Percentiles rank a stretch among this genome's conserved stretches.
These are phyloP conservation scores for Calypte anna DNA, from an alignment of 2,113 vertebrate genomes.

Conservation along the genomic window DNA sequence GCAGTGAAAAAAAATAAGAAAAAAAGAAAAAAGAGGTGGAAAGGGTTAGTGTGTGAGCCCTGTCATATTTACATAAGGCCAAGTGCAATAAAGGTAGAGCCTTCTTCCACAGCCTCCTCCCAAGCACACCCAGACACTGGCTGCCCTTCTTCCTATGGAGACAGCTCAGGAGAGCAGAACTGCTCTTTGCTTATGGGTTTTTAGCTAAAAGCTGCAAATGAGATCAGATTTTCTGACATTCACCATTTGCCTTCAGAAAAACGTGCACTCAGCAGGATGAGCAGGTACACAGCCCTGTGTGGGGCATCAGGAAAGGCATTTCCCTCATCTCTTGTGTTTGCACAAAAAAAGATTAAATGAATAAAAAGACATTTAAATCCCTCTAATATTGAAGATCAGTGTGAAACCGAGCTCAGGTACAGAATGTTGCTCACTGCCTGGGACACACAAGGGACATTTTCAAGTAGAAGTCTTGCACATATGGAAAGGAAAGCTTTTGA, in stretches of 20 bases:
- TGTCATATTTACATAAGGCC: conserved; percentile 37
- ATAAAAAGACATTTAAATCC: background rate
- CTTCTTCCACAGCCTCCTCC: conserved; percentile 65
- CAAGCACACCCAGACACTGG: conserved; percentile 52
- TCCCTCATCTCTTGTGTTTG: background rate
- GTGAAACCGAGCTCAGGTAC: background rate
- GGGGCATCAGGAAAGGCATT: background rate
- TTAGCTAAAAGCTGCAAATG: conserved; percentile 41
- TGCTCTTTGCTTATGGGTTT: conserved; percentile 40
- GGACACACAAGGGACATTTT: conserved; percentile 11
- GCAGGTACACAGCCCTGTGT: background rate
- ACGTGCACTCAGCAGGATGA: background rate
- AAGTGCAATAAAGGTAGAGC: conserved; percentile 26
- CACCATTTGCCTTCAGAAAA: background rate
- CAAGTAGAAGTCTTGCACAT: conserved; percentile 16
- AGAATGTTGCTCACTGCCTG: background rate
- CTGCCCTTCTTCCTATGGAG: conserved; percentile 56
- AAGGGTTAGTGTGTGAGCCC: background rate
- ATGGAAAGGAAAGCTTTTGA: conserved; percentile 40
- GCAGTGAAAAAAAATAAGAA: background rate
- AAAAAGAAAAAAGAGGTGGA: background rate
- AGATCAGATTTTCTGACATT: conserved; percentile 24
- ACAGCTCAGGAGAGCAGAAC: conserved; percentile 40
- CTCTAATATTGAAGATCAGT: background rate
- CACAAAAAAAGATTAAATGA: background rate